A percentile compares a stretch with the other conserved stretches of the same genome.
These are phyloP conservation scores for Charaxes varanes DNA, from an alignment of 1,140 invertebrate genomes.

Conservation along the genomic window DNA sequence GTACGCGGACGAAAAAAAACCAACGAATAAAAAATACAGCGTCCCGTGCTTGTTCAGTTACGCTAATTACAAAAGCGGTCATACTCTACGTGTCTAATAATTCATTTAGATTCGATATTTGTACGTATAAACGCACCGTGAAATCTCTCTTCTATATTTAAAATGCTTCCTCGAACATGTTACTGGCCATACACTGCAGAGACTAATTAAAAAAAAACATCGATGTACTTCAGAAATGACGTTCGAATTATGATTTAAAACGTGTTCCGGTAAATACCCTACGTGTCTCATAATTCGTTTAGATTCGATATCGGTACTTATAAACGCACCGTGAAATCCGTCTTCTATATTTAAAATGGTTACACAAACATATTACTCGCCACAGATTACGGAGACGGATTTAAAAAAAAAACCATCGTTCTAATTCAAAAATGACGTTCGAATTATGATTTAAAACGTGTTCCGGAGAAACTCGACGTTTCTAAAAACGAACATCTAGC, in stretches of 20 bases:
- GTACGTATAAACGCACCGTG: conserved; percentile 6
- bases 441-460: conserved; percentile 74
- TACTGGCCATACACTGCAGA: conserved; percentile 9
- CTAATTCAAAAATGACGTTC: conserved; percentile 68
- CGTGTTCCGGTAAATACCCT: conserved; percentile 73
- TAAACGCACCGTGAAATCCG: conserved; percentile 8
- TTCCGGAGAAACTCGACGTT: conserved; percentile 72
- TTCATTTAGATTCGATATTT: conserved; percentile 9
- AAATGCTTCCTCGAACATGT: conserved; percentile 11
- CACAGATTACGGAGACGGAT: conserved; percentile 26
- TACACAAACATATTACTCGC: conserved; percentile 11
- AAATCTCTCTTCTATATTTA: conserved; percentile 8
- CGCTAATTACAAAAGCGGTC: conserved; percentile 15
- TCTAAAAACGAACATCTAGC: conserved; percentile 69
- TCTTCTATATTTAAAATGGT: conserved; percentile 8
- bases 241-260: conserved; percentile 74
- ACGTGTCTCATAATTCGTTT: conserved; percentile 69
- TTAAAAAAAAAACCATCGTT: conserved; percentile 69
- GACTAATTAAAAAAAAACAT: conserved; percentile 62
- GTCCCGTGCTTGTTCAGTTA: conserved; percentile 13
- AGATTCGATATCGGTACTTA: too few species aligned
- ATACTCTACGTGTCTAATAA: conserved; percentile 10
- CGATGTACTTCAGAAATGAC: conserved; percentile 66
- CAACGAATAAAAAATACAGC: background rate
- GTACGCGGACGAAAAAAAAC: conserved; percentile 12